Base-by-base conservation (phyloP, 2,888 invertebrate genomes). In the Heliconius hortense region DNA sequence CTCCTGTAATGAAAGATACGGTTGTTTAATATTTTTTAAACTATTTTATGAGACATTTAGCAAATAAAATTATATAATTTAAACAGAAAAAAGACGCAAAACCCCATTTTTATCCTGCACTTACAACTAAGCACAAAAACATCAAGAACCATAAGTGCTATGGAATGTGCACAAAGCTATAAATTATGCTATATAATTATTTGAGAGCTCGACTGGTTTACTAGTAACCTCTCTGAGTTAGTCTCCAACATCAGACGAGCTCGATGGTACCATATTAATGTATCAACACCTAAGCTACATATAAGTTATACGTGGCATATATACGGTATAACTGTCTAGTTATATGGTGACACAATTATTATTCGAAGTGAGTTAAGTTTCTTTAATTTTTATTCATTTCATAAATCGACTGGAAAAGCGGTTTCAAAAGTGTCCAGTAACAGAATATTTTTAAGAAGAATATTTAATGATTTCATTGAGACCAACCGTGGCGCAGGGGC, bases 1-100 rank as follows among this genome's bases (percentile, higher is more conserved):
- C 85, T 98, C 97, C 97, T 97, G 89, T 56, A 94, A 93, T 28
- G 59, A 35, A 8, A 53, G 28, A 26, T 28, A 21, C 35, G 35
- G 35, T 4, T 8, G 24, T 59, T 56, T 56, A n/a, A 1, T 60
- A 11, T n/a, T n/a, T 21, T 56, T 10, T n/a, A n/a, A 53, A 53
- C 2, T 21, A n/a, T 21, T 35, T 5, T 31, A 35, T 35, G 4
- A 35, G 35, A 64, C 1, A 64, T 64, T 56, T n/a, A n/a, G n/a
- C 56, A n/a, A 56, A n/a, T 56, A n/a, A 21, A n/a, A n/a, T n/a
- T 56, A n/a, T n/a, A 11, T 56, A 56, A 21, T 11, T n/a, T n/a
- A n/a, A n/a, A 21, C 1, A 56, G n/a, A 56, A 56, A n/a, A 56
- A 56, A n/a, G 3, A 56, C 43, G 4, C 11, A 43, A 43, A 15